A percentile compares a stretch with the other conserved stretches of the same genome.
These are phyloP conservation scores for Himantopus leucocephalus DNA, from an alignment of 2,113 vertebrate genomes.

Conservation along the genomic window DNA sequence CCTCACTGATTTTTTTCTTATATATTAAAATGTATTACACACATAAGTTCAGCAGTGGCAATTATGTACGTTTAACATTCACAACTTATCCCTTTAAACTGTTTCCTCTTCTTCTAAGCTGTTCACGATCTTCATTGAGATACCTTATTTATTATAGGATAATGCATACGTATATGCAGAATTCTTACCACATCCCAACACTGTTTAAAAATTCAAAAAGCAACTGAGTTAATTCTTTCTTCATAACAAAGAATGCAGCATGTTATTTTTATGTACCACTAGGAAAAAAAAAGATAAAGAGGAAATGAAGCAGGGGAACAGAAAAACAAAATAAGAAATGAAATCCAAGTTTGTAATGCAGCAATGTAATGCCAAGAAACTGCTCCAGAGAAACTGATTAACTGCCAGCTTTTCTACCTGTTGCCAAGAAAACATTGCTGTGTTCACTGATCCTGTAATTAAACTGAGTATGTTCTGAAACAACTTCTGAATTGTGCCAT, in stretches of 20 bases:
- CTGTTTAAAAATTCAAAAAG: background rate
- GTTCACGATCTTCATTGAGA: background rate
- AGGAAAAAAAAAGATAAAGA: slow-evolving; percentile 11
- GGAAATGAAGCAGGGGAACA: slow-evolving; percentile 1
- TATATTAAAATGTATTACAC: too few relatives aligned
- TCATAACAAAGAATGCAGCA: background rate
- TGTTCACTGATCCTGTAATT: slow-evolving; percentile 60
- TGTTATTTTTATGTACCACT: slow-evolving; percentile 13
- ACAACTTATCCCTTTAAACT: background rate
- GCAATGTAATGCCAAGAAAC: slow-evolving; percentile 3
- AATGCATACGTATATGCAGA: background rate
- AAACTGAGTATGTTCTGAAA: slow-evolving; percentile 37
- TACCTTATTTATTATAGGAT: background rate
- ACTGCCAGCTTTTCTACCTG: slow-evolving; percentile 55
- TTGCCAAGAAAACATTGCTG: slow-evolving; percentile 58
- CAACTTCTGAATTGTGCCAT: slow-evolving; percentile 5
- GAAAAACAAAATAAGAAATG: slow-evolving; percentile 26
- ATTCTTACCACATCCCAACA: background rate
- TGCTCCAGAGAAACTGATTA: slow-evolving; percentile 28
- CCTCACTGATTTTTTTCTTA: background rate
- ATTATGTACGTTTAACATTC: background rate
- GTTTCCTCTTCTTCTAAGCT: background rate
- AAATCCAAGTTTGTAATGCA: slow-evolving; percentile 28
- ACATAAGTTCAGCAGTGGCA: background rate
- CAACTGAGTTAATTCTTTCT: background rate